Conservation (phyloP, 2,888 invertebrate species). For the Acleris holmiana region DNA sequence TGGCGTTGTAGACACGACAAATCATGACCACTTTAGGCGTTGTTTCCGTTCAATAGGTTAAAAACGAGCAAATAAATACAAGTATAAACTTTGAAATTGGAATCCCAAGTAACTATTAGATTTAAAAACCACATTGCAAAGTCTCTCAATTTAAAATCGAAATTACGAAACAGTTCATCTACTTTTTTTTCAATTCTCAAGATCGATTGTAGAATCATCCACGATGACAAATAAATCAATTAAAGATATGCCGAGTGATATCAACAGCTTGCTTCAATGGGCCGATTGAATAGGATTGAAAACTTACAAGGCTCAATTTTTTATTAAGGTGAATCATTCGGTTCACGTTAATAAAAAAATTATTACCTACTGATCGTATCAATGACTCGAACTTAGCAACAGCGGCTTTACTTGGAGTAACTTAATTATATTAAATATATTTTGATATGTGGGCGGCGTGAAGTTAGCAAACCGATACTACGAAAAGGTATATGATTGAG, state of each 20-base stretch:
- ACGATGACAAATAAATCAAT: constrained; percentile 5
- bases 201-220: constrained; percentile 5
- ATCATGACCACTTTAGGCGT: too few species aligned
- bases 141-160: background rate
- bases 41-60: too few species aligned
- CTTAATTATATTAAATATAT: too few species aligned
- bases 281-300: constrained; percentile 18
- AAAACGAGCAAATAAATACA: too few species aligned
- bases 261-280: constrained; percentile 17
- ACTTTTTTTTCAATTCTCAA: background rate
- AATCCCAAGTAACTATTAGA: too few species aligned
- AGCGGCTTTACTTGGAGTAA: too few species aligned
- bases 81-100: too few species aligned
- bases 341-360: background rate
- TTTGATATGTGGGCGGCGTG: too few species aligned
- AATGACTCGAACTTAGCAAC: too few species aligned
- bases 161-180: background rate
- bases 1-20: too few species aligned
- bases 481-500: too few species aligned
- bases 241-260: constrained; percentile 14
- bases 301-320: constrained; percentile 6
- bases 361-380: constrained; percentile 4
- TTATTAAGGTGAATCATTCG: constrained; percentile 17
- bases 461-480: too few species aligned
- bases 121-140: background rate